Conservation (phyloP, 2,888 invertebrate species). For the Diaprepes abbreviatus region DNA sequence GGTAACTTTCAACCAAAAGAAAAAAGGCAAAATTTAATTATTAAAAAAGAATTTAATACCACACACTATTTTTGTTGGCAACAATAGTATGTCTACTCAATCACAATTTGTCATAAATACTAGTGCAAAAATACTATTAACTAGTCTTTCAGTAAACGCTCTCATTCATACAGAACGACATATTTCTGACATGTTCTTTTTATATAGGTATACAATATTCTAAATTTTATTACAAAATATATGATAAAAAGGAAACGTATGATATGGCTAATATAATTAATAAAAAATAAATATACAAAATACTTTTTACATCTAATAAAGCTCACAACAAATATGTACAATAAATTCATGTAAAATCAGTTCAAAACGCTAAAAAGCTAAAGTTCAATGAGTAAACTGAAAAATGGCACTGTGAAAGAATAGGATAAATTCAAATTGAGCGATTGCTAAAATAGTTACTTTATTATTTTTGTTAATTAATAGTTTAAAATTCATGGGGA, state of each 20-base stretch:
- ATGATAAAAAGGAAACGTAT: slow-evolving; percentile 47
- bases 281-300: slow-evolving; percentile 53
- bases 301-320: slow-evolving; percentile 51
- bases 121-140: slow-evolving; percentile 68
- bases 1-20: too few relatives aligned
- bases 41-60: slow-evolving; percentile 50
- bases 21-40: neutral
- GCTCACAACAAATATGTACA: slow-evolving; percentile 51
- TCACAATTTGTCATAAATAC: slow-evolving; percentile 67
- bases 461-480: neutral
- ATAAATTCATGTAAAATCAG: slow-evolving; percentile 40
- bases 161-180: slow-evolving; percentile 52
- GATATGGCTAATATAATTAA: slow-evolving; percentile 51
- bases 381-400: slow-evolving; percentile 15
- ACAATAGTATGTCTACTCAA: slow-evolving; percentile 62
- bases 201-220: slow-evolving; percentile 44
- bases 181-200: slow-evolving; percentile 37
- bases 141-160: slow-evolving; percentile 60
- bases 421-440: slow-evolving; percentile 1
- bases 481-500: too few relatives aligned
- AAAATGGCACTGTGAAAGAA: slow-evolving; percentile 41
- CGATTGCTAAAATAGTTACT: neutral
- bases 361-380: slow-evolving; percentile 38
- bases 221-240: slow-evolving; percentile 52
- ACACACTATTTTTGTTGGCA: slow-evolving; percentile 58